Percentiles rank a stretch among this genome's conserved stretches.
Evolutionary conservation across 1,140 invertebrate genomes (phyloP).

Genomic region (Dinoponera quadriceps): DNA sequence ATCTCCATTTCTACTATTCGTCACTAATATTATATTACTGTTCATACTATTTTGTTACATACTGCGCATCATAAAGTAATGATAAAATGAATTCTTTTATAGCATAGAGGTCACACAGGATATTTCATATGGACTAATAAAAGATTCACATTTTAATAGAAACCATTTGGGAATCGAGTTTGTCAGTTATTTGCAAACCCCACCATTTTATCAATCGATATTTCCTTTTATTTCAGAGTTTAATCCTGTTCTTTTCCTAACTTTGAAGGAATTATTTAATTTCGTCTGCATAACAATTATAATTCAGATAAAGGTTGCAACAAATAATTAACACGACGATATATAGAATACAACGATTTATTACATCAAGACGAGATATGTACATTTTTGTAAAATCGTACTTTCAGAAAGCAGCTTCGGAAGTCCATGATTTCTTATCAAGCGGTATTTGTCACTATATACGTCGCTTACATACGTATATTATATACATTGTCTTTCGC

Average conservation of each 20-base stretch:
- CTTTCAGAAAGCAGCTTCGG: constrained; percentile 49
- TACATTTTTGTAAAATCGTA: constrained; percentile 57
- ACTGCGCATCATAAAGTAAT: constrained; percentile 59
- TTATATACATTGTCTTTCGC: constrained; percentile 18
- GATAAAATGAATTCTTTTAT: constrained; percentile 73
- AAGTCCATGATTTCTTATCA: constrained; percentile 43
- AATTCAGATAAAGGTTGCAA: background rate
- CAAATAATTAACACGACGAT: background rate
- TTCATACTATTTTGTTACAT: constrained; percentile 73
- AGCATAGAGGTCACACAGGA: constrained; percentile 67
- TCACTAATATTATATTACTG: constrained; percentile 33
- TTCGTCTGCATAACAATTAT: background rate
- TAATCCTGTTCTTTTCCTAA: background rate
- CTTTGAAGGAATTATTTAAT: background rate
- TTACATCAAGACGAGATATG: constrained; percentile 56
- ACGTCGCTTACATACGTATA: background rate
- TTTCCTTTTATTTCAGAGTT: background rate
- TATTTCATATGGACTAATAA: constrained; percentile 75
- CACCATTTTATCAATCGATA: background rate
- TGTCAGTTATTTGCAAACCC: constrained; percentile 19
- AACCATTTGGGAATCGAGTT: constrained; percentile 32
- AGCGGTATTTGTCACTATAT: constrained; percentile 18
- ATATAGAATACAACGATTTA: constrained; percentile 53
- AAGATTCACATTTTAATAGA: constrained; percentile 80
- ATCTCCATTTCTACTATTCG: constrained; percentile 48